Evolutionary conservation across 2,797 vertebrate species (phyloP).

Genomic region (Mareca strepera): DNA sequence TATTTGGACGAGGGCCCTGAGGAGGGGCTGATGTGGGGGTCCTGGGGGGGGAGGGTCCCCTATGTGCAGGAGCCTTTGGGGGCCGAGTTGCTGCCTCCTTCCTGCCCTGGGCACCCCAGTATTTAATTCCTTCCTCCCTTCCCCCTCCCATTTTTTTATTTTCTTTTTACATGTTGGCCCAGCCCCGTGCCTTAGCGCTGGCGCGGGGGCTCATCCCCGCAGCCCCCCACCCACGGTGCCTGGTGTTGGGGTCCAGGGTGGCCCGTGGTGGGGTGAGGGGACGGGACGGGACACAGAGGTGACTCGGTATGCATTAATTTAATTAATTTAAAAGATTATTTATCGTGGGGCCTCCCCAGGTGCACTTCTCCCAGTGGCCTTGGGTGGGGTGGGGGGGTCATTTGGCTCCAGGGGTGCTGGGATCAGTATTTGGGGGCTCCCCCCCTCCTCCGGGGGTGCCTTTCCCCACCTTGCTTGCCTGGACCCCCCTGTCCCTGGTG

Average conservation of each 20-base stretch:
- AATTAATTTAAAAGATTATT: slow-evolving; percentile 67
- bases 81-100: not conserved
- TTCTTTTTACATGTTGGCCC: not conserved
- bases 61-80: not conserved
- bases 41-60: not conserved
- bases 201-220: not conserved
- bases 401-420: not conserved
- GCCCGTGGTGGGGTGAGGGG: not conserved
- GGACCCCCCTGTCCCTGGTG: too few relatives aligned
- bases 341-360: not conserved
- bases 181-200: slow-evolving; percentile 36
- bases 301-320: not conserved
- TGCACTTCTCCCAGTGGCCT: not conserved
- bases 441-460: not conserved
- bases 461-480: not conserved
- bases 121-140: not conserved
- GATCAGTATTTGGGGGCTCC: not conserved
- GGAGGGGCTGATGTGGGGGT: slow-evolving; percentile 13
- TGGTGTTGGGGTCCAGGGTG: not conserved
- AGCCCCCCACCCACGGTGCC: not conserved
- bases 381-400: not conserved
- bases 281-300: not conserved
- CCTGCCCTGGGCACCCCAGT: not conserved
- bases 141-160: not conserved
- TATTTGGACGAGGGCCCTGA: not conserved